Percentiles rank a stretch among this genome's conserved stretches.
Conservation (phyloP, 2,888 invertebrate genomes). For the Luffia ferchaultella region DNA sequence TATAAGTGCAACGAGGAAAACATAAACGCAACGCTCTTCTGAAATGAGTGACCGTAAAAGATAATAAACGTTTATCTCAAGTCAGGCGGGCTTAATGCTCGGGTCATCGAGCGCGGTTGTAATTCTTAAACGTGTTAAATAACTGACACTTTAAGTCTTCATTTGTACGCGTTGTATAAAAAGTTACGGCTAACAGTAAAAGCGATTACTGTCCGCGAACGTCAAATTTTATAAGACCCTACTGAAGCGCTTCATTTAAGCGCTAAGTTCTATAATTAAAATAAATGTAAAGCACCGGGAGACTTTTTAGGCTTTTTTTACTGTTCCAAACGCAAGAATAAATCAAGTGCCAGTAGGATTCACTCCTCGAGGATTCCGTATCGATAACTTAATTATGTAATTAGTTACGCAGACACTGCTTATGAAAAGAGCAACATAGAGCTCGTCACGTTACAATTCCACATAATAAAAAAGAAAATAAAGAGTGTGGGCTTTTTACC, state of each 20-base stretch:
- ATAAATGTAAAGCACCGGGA: no score
- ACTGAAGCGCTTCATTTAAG: neutral
- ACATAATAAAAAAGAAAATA: no score
- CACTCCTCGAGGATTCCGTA: no score
- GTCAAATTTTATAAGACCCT: neutral
- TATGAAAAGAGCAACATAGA: no score
- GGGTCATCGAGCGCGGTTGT: neutral
- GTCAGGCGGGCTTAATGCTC: neutral
- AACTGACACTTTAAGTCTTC: neutral
- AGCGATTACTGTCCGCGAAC: neutral
- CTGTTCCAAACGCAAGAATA: no score
- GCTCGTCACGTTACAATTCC: no score
- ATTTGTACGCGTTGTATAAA: neutral
- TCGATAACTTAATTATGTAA: no score
- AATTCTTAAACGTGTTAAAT: neutral
- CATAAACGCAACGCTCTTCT: neutral
- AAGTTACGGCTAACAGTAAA: neutral
- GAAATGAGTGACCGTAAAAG: neutral
- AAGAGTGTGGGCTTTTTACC: no score
- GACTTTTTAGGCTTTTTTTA: no score
- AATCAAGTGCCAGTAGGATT: no score
- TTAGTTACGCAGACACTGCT: no score
- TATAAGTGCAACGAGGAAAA: neutral
- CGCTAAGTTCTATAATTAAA: no score
- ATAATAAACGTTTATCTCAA: neutral